phyloP scores from a whole-genome alignment of 1,140 invertebrate species.

The Megalopta genalis region DNA sequence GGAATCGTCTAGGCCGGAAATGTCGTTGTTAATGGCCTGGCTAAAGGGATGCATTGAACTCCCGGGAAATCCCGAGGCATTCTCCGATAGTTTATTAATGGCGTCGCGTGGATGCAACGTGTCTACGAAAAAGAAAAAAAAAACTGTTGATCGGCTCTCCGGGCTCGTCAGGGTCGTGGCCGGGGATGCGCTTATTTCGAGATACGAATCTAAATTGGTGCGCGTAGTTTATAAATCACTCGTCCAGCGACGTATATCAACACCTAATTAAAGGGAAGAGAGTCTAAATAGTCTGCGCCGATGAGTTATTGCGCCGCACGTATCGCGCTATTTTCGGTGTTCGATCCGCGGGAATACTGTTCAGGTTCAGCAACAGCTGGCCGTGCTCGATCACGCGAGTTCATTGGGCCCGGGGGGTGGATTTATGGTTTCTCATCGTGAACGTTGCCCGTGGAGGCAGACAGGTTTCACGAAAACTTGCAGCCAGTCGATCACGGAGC shows the following conservation, averaged over 20 bases:
- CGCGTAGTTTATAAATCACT: neutral
- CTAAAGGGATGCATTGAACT: no score
- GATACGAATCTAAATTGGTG: neutral
- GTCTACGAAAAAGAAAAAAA: neutral
- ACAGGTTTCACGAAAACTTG: neutral
- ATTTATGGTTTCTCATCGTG: slow-evolving; percentile 4
- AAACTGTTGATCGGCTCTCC: neutral
- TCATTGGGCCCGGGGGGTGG: neutral
- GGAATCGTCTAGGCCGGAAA: neutral
- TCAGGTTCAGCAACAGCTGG: slow-evolving; percentile 8
- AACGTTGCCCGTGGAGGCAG: neutral
- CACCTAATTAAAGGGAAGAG: slow-evolving; percentile 22
- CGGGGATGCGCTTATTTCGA: neutral
- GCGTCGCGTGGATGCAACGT: no score
- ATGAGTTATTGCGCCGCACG: slow-evolving; percentile 10
- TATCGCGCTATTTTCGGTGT: neutral
- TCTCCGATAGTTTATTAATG: no score
- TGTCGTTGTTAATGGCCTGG: no score
- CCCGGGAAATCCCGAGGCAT: no score
- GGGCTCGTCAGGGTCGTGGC: no score
- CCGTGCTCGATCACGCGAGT: neutral
- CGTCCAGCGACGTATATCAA: slow-evolving; percentile 14
- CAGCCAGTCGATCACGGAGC: neutral
- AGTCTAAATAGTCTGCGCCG: neutral
- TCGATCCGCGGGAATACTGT: neutral